Conservation (phyloP, 2,888 invertebrate genomes). For the Chironomus riparius region DNA sequence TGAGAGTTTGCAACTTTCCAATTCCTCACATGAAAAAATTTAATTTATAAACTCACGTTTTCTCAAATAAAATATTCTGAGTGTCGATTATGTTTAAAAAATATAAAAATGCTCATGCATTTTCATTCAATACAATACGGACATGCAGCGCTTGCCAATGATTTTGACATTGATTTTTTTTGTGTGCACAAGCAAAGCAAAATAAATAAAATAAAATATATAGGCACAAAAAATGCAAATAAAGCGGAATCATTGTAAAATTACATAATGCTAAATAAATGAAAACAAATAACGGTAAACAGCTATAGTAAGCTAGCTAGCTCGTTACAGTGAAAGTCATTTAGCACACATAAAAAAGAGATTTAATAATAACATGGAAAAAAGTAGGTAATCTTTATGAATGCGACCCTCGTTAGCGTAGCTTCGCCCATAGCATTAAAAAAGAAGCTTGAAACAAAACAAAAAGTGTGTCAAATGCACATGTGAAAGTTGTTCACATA, state of each 20-base stretch:
- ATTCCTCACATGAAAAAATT: too few relatives aligned
- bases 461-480: slow-evolving; percentile 23
- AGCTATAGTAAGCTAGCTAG: neutral
- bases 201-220: too few relatives aligned
- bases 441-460: neutral
- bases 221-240: neutral
- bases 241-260: neutral
- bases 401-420: neutral
- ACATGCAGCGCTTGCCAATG: neutral
- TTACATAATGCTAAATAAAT: neutral
- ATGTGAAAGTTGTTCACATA: slow-evolving; percentile 26
- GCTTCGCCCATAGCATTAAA: slow-evolving; percentile 4
- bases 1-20: too few relatives aligned
- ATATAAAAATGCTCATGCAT: too few relatives aligned
- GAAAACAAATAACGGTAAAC: neutral
- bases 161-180: neutral
- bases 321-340: slow-evolving; percentile 16
- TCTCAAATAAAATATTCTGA: too few relatives aligned
- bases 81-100: too few relatives aligned
- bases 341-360: neutral
- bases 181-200: too few relatives aligned
- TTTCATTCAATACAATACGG: neutral
- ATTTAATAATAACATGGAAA: slow-evolving; percentile 8
- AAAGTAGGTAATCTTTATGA: slow-evolving; percentile 6
- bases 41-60: too few relatives aligned